phyloP scores from a whole-genome alignment of 2,113 vertebrate species.

The Sebastes fasciatus region DNA sequence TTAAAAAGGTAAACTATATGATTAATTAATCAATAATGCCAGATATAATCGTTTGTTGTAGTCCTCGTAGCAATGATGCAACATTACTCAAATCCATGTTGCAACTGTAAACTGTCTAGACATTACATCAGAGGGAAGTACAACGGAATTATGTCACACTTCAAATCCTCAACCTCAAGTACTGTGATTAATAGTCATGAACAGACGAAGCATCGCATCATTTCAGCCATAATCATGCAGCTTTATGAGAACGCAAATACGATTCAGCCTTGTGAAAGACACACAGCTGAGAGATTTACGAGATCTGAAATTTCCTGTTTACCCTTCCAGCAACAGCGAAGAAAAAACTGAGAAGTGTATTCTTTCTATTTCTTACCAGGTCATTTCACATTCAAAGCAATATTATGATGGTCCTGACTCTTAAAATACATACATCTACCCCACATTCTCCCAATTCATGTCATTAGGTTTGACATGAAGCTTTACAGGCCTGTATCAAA shows the following conservation, averaged over 20 bases:
- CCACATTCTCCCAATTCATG: not conserved
- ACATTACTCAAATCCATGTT: conserved; percentile 10
- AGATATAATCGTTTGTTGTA: not conserved
- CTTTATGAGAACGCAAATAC: conserved; percentile 21
- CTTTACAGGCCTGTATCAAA: conserved; percentile 16
- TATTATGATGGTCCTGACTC: conserved; percentile 3
- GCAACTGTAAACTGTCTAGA: conserved; percentile 7
- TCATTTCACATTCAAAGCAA: conserved; percentile 11
- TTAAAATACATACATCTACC: not conserved
- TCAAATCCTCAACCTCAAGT: conserved; percentile 13
- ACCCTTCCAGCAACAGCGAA: not conserved
- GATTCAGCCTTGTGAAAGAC: conserved; percentile 23
- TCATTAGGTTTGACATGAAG: conserved; percentile 24
- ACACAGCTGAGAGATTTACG: conserved; percentile 3
- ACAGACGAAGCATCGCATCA: not conserved
- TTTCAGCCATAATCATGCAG: conserved; percentile 3
- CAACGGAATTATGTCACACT: conserved; percentile 26
- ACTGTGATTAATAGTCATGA: conserved; percentile 33
- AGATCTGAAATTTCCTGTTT: conserved; percentile 26
- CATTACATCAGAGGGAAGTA: conserved; percentile 29
- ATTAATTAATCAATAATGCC: not conserved
- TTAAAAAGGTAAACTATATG: too few species aligned
- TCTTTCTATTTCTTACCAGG: not conserved
- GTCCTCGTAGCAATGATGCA: not conserved
- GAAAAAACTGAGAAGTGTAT: not conserved